Evolutionary conservation across 2,797 vertebrate species (phyloP).

Genomic region (Bryconaethiops microstoma): DNA sequence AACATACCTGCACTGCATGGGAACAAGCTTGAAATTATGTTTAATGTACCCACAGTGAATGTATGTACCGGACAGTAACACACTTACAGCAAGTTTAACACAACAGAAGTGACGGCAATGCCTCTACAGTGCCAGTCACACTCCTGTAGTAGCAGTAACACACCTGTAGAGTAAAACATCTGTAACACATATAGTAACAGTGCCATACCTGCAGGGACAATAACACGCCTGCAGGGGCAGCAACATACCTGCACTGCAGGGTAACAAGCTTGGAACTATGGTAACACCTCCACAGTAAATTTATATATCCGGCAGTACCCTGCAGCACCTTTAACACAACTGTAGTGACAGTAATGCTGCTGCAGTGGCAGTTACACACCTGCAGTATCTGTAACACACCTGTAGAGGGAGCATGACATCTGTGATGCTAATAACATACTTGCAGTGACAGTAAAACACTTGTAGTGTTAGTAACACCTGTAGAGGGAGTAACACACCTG

Average conservation of each 20-base stretch:
- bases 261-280: background rate
- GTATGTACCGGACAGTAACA: background rate
- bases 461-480: no score
- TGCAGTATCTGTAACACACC: slow-evolving; percentile 49
- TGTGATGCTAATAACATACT: background rate
- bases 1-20: no score
- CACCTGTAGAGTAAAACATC: background rate
- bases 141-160: background rate
- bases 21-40: no score
- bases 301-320: no score
- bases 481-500: slow-evolving; percentile 51
- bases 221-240: background rate
- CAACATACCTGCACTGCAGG: background rate
- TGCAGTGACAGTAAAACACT: slow-evolving; percentile 4
- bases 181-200: background rate
- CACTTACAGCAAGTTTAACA: background rate
- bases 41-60: no score
- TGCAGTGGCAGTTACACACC: background rate
- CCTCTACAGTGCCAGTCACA: no score
- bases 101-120: no score
- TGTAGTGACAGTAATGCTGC: background rate
- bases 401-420: slow-evolving; percentile 8
- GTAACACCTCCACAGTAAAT: slow-evolving; percentile 54
- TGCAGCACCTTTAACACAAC: no score
- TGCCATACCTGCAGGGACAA: background rate